Conservation (phyloP, 2,888 invertebrate genomes). For the Philaethria dido region DNA sequence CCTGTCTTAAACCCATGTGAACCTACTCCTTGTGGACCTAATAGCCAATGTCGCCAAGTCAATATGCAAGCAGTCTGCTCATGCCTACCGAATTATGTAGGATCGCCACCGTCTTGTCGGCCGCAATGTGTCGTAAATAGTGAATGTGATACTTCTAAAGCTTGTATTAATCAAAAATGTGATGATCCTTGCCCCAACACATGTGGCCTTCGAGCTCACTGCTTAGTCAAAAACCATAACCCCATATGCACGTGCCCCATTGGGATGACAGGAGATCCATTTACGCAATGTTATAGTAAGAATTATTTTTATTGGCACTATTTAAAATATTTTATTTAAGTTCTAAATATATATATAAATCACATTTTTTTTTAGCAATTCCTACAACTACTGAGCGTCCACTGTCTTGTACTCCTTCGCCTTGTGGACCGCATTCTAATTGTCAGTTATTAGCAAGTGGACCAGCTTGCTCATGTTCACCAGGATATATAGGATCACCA, state of each 20-base stretch:
- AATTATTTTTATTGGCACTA: neutral
- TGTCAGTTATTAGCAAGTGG: slow-evolving; percentile 89
- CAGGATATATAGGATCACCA: slow-evolving; percentile 90
- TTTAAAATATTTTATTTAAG: neutral
- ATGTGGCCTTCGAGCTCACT: slow-evolving; percentile 93
- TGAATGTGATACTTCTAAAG: slow-evolving; percentile 91
- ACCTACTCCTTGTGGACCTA: slow-evolving; percentile 94
- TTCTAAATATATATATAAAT: neutral
- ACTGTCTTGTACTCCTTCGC: slow-evolving; percentile 91
- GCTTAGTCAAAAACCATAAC: slow-evolving; percentile 92
- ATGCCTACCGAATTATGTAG: slow-evolving; percentile 90
- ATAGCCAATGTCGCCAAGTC: slow-evolving; percentile 92
- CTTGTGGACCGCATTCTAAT: slow-evolving; percentile 92
- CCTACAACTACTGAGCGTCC: slow-evolving; percentile 84
- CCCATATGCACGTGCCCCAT: slow-evolving; percentile 94
- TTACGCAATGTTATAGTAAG: slow-evolving; percentile 88
- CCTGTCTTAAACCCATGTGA: slow-evolving; percentile 88
- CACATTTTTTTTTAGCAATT: slow-evolving; percentile 66
- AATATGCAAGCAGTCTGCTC: slow-evolving; percentile 93
- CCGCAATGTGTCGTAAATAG: slow-evolving; percentile 95
- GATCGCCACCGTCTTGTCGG: slow-evolving; percentile 91
- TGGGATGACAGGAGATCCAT: slow-evolving; percentile 94
- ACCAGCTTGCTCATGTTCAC: slow-evolving; percentile 91
- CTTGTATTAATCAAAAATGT: slow-evolving; percentile 94
- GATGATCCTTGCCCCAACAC: slow-evolving; percentile 94